Evolutionary conservation across 2,888 invertebrate species (phyloP).

Genomic region (Pristionchus fissidentatus): DNA sequence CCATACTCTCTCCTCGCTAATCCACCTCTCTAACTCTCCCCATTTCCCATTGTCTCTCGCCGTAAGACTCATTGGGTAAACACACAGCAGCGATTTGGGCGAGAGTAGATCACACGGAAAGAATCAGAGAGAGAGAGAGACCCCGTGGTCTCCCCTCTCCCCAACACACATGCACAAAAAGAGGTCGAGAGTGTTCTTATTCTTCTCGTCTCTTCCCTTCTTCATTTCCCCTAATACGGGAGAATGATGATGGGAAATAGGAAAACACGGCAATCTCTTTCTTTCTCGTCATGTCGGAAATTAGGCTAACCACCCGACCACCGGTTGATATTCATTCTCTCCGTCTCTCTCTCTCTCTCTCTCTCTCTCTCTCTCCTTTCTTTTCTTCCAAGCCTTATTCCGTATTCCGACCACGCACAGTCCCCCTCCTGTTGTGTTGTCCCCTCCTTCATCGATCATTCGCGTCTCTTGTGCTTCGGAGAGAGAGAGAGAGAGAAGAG

Average conservation of each 20-base stretch:
- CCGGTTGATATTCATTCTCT: too few relatives aligned
- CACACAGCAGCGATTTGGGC: too few relatives aligned
- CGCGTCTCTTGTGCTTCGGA: neutral
- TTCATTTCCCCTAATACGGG: neutral
- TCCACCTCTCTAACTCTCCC: neutral
- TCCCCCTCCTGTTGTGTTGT: neutral
- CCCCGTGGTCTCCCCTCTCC: neutral
- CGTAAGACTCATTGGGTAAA: neutral
- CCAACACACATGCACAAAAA: neutral
- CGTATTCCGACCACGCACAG: neutral
- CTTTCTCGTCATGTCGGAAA: neutral
- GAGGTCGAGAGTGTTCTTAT: slow-evolving; percentile 7
- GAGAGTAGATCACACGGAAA: slow-evolving; percentile 13
- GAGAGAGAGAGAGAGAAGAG: neutral
- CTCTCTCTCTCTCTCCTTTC: neutral
- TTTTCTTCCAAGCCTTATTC: neutral
- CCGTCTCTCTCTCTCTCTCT: slow-evolving; percentile 30
- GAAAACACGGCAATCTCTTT: slow-evolving; percentile 15
- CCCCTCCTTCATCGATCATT: neutral
- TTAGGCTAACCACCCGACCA: slow-evolving; percentile 33
- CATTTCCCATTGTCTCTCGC: neutral
- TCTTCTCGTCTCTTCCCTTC: neutral
- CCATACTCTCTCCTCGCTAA: neutral
- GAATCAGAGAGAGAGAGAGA: neutral
- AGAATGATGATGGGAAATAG: slow-evolving; percentile 37